A percentile compares a stretch with the other conserved stretches of the same genome.
phyloP scores from a whole-genome alignment of 1,140 invertebrate genomes.

The Drosophila ogumai region DNA sequence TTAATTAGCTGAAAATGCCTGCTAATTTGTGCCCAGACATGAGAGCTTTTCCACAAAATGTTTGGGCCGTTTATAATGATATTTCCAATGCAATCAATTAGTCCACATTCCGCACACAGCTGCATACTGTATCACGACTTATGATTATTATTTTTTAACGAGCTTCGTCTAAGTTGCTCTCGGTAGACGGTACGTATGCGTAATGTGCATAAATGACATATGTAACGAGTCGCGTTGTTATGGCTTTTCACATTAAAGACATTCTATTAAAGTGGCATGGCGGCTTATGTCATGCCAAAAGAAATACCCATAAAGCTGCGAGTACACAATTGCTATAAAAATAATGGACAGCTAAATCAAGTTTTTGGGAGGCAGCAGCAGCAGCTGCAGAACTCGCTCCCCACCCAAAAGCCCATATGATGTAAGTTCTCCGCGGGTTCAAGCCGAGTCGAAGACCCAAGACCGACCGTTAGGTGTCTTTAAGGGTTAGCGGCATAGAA shows the following conservation, averaged over 20 bases:
- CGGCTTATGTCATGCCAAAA: slow-evolving; percentile 64
- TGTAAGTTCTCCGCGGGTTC: slow-evolving; percentile 43
- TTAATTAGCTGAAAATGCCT: slow-evolving; percentile 23
- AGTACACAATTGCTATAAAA: slow-evolving; percentile 57
- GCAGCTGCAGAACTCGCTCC: slow-evolving; percentile 41
- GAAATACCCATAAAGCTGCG: slow-evolving; percentile 52
- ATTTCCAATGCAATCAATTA: slow-evolving; percentile 68
- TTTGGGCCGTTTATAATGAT: slow-evolving; percentile 21
- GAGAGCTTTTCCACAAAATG: slow-evolving; percentile 31
- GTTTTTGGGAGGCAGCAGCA: slow-evolving; percentile 35
- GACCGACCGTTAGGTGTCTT: slow-evolving; percentile 34
- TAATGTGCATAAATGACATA: slow-evolving; percentile 61
- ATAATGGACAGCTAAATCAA: slow-evolving; percentile 59
- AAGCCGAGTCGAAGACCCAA: slow-evolving; percentile 38
- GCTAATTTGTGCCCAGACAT: slow-evolving; percentile 14
- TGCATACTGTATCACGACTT: slow-evolving; percentile 31
- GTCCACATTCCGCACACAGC: slow-evolving; percentile 53
- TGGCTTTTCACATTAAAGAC: slow-evolving; percentile 68
- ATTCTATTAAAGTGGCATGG: slow-evolving; percentile 67
- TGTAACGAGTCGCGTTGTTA: slow-evolving; percentile 58
- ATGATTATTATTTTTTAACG: slow-evolving; percentile 74
- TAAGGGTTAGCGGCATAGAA: slow-evolving; percentile 31
- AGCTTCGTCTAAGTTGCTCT: slow-evolving; percentile 50
- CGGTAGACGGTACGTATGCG: slow-evolving; percentile 45
- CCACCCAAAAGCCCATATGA: slow-evolving; percentile 13